Conservation (phyloP, 2,888 invertebrate species). For the Rhingia campestris region DNA sequence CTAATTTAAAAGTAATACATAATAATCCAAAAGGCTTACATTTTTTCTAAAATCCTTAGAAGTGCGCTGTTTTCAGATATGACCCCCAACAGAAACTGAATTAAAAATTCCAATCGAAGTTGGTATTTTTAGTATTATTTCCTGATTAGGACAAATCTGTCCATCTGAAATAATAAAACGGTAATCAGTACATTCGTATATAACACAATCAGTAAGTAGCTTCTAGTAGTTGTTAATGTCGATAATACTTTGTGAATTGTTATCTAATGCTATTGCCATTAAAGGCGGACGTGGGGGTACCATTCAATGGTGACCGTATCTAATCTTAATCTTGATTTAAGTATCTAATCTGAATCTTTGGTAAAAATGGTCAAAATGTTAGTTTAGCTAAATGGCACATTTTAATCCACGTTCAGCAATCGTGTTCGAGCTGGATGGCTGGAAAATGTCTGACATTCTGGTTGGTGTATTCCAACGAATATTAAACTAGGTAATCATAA, state of each 20-base stretch:
- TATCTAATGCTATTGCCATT: background rate
- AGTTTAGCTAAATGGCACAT: too few species aligned
- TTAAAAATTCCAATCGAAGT: background rate
- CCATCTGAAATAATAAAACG: constrained; percentile 3
- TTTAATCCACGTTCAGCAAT: too few species aligned
- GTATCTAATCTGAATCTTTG: too few species aligned
- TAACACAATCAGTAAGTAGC: background rate
- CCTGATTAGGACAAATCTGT: constrained; percentile 6
- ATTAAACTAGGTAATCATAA: too few species aligned
- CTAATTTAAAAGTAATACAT: background rate
- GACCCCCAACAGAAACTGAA: constrained; percentile 40
- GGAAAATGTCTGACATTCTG: too few species aligned
- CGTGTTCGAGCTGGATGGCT: too few species aligned
- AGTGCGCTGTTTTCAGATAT: background rate
- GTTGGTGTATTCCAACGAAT: too few species aligned
- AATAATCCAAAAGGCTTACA: constrained; percentile 1
- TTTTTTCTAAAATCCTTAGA: background rate
- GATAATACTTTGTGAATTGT: background rate
- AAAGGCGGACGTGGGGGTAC: too few species aligned
- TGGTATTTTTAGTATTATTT: background rate
- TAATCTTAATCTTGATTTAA: background rate
- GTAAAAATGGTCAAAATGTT: too few species aligned
- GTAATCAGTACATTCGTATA: background rate
- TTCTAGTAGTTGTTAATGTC: background rate
- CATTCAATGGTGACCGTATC: background rate